Base-by-base conservation (phyloP, 2,113 vertebrate species). In the Platichthys flesus region DNA sequence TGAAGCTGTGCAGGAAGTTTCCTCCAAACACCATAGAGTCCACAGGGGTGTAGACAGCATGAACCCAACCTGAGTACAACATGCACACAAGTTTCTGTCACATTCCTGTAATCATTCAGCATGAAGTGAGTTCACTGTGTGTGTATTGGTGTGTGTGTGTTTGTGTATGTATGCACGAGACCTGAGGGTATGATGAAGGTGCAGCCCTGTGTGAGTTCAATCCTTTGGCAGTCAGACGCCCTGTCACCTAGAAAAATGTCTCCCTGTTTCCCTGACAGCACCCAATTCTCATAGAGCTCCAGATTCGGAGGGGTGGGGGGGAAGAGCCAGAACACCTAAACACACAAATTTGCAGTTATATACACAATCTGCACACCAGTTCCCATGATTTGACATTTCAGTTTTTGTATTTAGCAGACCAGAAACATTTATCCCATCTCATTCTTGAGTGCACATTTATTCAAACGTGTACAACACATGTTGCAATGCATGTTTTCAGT, bases 181-280 rank as follows among this genome's bases (percentile, higher is more conserved):
- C 98, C 97, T 94, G 98, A 99, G 67, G 98, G 97, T 73, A 99
- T 99, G 87, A 99, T 96, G 88, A 99, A 97, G 0, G 98, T 99
- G 92, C 94, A 97, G 77, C 98, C 97, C 90, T 97, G 97, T 89
- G 96, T 97, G 82, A 99, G 95, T 71, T 98, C 96, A 5, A 99
- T 95, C 86, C 98, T 96, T 84, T 99, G 97, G 86, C 98, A 99
- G 79, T 96, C 95, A 15, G 94, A 91, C 24, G 93, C 97, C 78
- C 96, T 89, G 86, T 99, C 98, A 42, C 97, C 98, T 52, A 99
- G 94, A 77, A 99, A 99, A 84, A 98, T 94, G 67, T 99, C 98
- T 56, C 97, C 97, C 88, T 99, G 98, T 91, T 99, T 99, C 73
- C 97, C 97, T 0, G 98, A 99, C 81, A 99, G 94, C 81, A 99